Evolutionary conservation across 2,888 invertebrate genomes (phyloP), one percentile per base, ranked within the genome.

Genomic region (Anthophora plumipes): DNA sequence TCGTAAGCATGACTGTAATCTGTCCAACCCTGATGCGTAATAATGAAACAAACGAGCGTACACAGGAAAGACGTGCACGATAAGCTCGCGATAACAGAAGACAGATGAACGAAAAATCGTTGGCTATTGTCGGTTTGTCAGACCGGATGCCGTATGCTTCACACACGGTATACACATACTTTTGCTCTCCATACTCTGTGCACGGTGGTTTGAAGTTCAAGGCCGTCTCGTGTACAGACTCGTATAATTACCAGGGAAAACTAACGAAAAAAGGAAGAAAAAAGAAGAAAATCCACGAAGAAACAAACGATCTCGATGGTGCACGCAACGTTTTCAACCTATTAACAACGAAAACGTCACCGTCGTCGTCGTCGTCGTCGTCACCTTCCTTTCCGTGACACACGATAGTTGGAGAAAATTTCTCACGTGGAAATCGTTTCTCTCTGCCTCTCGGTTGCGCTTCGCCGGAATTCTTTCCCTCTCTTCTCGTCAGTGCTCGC

Each of bases 141-240:
- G 72, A 83, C 86, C 86, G 86, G 86, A 86, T 86, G 81, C 72
- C 84, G 80, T 77, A 64, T 57, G 46, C 54, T 55, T 52, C 25
- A 14, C 70, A 60, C 43, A 67, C 41, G 60, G 22, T 12, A 71
- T 46, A 17, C n/a, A n/a, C n/a, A 59, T 57, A 57, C 55, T 8
- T 73, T 63, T 52, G 64, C 61, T 43, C 17, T 64, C 48, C 43
- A 37, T 48, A 54, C 31, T 50, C 74, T 67, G 52, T 43, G 22
- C 43, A 41, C 70, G 67, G 9, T 57, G 55, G 71, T 80, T 69
- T 66, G 64, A 86, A 86, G 86, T 86, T 86, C 86, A 86, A 86
- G 86, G 86, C 76, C 85, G 77, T 69, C 43, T 54, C 68, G 69
- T 69, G 61, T 68, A 71, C 22, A 59, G 57, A 71, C 31, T 73